A percentile compares a stretch with the other conserved stretches of the same genome.
phyloP scores from a whole-genome alignment of 2,888 invertebrate genomes.

The Diarsia brunnea region DNA sequence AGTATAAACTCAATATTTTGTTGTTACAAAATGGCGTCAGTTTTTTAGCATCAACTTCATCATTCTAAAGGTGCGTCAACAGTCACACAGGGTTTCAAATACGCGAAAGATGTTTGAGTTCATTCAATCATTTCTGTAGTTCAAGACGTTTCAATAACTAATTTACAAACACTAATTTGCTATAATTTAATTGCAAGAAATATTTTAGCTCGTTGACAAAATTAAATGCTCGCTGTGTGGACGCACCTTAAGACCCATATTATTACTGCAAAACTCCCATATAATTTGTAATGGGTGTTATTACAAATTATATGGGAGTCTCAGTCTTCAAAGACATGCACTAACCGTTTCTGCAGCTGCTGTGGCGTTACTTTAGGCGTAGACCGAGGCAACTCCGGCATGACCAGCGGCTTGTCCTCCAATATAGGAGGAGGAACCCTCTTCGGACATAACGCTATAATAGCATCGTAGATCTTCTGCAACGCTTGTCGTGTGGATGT shows the following conservation, averaged over 20 bases:
- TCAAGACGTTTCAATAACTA: too few relatives aligned
- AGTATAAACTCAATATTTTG: background rate
- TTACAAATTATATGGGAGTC: too few relatives aligned
- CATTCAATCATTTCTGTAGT: too few relatives aligned
- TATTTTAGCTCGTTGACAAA: background rate
- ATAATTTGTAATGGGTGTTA: background rate
- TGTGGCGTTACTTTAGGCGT: constrained; percentile 87
- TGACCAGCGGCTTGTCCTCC: constrained; percentile 86
- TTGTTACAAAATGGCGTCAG: background rate
- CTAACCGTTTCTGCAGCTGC: constrained; percentile 87
- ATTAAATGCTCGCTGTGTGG: background rate
- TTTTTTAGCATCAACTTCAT: background rate
- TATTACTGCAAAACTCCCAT: background rate
- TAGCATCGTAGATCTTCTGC: constrained; percentile 91
- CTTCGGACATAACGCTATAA: constrained; percentile 91
- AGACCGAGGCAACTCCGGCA: constrained; percentile 79
- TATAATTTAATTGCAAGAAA: background rate
- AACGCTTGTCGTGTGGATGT: constrained; percentile 91
- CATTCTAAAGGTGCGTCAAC: background rate
- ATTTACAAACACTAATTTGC: background rate
- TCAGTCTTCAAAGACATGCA: constrained; percentile 22
- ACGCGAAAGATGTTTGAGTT: too few relatives aligned
- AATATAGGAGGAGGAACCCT: constrained; percentile 90
- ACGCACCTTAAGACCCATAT: background rate
- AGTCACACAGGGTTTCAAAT: too few relatives aligned